Evolutionary conservation across 2,888 invertebrate species (phyloP).

Genomic region (Atethmia centrago): DNA sequence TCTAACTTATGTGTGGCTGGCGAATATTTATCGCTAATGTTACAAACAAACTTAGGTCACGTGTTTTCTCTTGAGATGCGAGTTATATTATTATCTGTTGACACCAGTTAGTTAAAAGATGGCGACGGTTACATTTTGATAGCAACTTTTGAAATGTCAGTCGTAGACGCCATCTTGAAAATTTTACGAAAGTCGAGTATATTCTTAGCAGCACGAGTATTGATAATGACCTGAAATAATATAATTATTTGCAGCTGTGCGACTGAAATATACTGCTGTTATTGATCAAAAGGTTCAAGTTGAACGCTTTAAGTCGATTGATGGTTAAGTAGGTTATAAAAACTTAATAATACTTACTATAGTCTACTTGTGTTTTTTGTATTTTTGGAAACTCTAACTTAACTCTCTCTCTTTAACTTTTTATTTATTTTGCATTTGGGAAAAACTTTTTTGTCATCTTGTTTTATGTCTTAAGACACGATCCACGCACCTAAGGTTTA

Average conservation of each 20-base stretch:
- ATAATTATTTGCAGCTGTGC: constrained; percentile 16
- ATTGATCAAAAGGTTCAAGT: constrained; percentile 39
- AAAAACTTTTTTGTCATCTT: not conserved
- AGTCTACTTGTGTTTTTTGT: not conserved
- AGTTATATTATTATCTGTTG: not conserved
- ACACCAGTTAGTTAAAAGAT: constrained; percentile 19
- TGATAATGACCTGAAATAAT: constrained; percentile 8
- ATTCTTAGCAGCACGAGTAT: constrained; percentile 15
- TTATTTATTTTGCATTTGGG: no score
- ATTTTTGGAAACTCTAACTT: not conserved
- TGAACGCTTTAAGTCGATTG: constrained; percentile 4
- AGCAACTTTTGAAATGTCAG: constrained; percentile 33
- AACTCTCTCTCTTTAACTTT: no score
- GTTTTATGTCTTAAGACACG: no score
- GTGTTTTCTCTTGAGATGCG: not conserved
- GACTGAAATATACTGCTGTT: constrained; percentile 37
- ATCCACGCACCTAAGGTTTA: not conserved
- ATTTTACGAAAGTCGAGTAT: constrained; percentile 7
- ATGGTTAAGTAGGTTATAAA: not conserved
- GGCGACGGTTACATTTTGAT: constrained; percentile 18
- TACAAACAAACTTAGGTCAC: constrained; percentile 21
- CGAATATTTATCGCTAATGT: not conserved
- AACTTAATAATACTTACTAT: not conserved
- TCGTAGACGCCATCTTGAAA: constrained; percentile 19
- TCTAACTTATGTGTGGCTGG: not conserved